Conservation (phyloP, 2,888 invertebrate species). For the Thyatira batis region DNA sequence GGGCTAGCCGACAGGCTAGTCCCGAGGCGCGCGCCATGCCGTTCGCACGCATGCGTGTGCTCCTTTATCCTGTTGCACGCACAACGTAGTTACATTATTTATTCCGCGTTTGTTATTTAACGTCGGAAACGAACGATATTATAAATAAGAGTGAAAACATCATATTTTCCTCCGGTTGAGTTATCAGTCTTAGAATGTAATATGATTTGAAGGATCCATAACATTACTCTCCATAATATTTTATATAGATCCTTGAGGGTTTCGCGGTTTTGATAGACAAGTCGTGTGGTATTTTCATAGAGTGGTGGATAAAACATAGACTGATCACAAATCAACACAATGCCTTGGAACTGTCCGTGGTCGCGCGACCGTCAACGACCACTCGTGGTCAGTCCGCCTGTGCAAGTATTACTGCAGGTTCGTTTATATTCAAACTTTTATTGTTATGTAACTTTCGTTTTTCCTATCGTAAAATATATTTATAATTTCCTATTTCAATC, state of each 20-base stretch:
- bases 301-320: slow-evolving; percentile 48
- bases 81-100: slow-evolving; percentile 26
- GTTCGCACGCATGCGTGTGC: slow-evolving; percentile 69
- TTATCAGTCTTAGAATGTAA: neutral
- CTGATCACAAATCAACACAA: slow-evolving; percentile 40
- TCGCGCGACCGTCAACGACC: slow-evolving; percentile 65
- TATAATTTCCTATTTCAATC: too few species aligned
- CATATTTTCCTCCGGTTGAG: neutral
- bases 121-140: slow-evolving; percentile 22
- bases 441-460: too few species aligned
- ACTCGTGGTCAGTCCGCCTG: slow-evolving; percentile 59
- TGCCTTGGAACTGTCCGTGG: slow-evolving; percentile 78
- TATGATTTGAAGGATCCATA: neutral
- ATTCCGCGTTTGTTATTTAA: slow-evolving; percentile 18
- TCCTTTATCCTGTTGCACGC: slow-evolving; percentile 57
- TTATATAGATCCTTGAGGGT: neutral
- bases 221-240: neutral
- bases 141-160: slow-evolving; percentile 16
- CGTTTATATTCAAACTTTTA: slow-evolving; percentile 29
- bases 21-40: slow-evolving; percentile 55
- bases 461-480: too few species aligned
- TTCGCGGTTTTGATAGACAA: neutral
- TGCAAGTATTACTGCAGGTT: slow-evolving; percentile 65
- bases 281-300: slow-evolving; percentile 34
- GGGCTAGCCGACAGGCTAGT: slow-evolving; percentile 46